Evolutionary conservation across 1,140 invertebrate species (phyloP), one percentile per base, ranked within the genome.

Genomic region (Oreohelix idahoensis): DNA sequence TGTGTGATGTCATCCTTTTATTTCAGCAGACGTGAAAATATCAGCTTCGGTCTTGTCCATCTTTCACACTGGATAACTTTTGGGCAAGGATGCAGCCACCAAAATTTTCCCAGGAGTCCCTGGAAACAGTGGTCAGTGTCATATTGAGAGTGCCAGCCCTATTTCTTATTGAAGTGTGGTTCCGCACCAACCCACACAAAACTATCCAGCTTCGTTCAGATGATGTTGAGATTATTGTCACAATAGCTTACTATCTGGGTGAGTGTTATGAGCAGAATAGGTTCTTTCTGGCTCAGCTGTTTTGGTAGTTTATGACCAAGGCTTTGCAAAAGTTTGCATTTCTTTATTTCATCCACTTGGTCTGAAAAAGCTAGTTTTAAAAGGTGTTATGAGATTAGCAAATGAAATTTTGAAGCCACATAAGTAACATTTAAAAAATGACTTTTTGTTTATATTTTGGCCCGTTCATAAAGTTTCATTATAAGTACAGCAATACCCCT

Each of bases 161-260:
- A 15, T 93, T 94, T 84, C 89, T 94, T 2, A 90, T 94, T 49
- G 94, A 94, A 85, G 91, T 92, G 42, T 94, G 93, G 93, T 94
- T 90, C 88, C 90, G 93, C 73, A 90, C 92, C 85, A 92, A 93
- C 58, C 86, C 89, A 13, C 81, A 86, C 53, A 90, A 90, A 73
- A 81, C 83, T 36, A 79, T 90, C 53, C 81, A 88, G 79, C 79
- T 91, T 87, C 70, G 91, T 87, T 81, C 84, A 88, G 66, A 90
- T 88, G 83, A 88, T 92, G 74, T 85, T 11, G 86, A 87, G 32
- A 83, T 88, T 32, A 87, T 90, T 32, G 83, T 88, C 26, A 87
- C 78, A 32, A 77, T 87, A 76, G 84, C 89, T 23, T 92, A 90
- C 74, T 91, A 91, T 74, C 78, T 86, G 36, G 86, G 89, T 90